Percentiles rank a stretch among this genome's conserved stretches.
These are phyloP conservation scores for Asteroscopus sphinx DNA, from an alignment of 2,888 invertebrate genomes.

Conservation along the genomic window DNA sequence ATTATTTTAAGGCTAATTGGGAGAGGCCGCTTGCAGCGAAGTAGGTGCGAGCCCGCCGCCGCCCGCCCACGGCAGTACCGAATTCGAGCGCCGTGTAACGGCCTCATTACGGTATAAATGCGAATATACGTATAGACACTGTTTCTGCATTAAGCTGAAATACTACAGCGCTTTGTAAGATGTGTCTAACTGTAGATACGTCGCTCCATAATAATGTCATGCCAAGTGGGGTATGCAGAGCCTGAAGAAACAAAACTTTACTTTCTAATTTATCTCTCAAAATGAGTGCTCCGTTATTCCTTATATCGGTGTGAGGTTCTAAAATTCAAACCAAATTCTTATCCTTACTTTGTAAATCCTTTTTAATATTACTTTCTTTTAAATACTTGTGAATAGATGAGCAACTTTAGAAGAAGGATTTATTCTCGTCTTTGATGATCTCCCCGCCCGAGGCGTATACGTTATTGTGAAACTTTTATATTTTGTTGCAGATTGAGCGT, in stretches of 20 bases:
- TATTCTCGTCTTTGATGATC: conserved; percentile 80
- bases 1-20: conserved; percentile 90
- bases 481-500: conserved; percentile 85
- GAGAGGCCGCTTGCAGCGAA: conserved; percentile 86
- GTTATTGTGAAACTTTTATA: conserved; percentile 88
- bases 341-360: conserved; percentile 60
- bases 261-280: conserved; percentile 14
- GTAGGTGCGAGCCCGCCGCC: conserved; percentile 81
- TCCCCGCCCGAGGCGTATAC: conserved; percentile 84
- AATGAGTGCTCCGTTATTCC: conserved; percentile 8
- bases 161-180: conserved; percentile 71
- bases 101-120: conserved; percentile 81
- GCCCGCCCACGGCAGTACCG: conserved; percentile 85
- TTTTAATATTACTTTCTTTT: conserved; percentile 66
- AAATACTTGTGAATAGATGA: conserved; percentile 71
- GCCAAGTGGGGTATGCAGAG: conserved; percentile 21
- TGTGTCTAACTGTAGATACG: conserved; percentile 51
- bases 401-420: conserved; percentile 77
- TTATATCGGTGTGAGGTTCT: conserved; percentile 11
- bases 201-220: conserved; percentile 35
- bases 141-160: conserved; percentile 86
- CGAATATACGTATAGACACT: conserved; percentile 82
- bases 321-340: conserved; percentile 23
- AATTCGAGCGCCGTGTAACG: conserved; percentile 80
- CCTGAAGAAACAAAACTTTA: conserved; percentile 34